A percentile compares a stretch with the other conserved stretches of the same genome.
These are phyloP conservation scores for Panurus biarmicus DNA, from an alignment of 2,113 vertebrate species.

Conservation along the genomic window DNA sequence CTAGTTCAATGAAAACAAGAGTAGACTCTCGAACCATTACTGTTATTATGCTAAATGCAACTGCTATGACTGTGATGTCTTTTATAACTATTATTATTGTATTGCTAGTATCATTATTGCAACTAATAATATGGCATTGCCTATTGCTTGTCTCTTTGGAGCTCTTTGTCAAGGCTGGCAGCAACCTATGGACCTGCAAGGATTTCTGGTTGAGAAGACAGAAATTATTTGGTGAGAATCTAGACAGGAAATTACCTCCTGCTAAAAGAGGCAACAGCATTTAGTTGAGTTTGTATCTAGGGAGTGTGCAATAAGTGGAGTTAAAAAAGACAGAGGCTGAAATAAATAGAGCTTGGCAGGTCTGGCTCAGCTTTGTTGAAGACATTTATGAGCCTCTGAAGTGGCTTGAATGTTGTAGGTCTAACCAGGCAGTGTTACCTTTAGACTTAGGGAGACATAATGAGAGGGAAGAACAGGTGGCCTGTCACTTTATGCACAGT, in stretches of 20 bases:
- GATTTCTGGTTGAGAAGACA: background rate
- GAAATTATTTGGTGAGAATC: background rate
- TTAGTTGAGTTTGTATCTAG: conserved; percentile 11
- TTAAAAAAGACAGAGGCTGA: background rate
- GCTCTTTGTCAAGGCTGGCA: background rate
- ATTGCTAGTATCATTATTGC: background rate
- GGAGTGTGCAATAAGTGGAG: conserved; percentile 13
- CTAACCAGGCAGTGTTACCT: background rate
- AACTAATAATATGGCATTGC: background rate
- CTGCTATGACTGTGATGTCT: background rate
- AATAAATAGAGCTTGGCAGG: conserved; percentile 9
- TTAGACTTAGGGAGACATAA: background rate
- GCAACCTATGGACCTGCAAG: background rate
- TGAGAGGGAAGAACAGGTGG: conserved; percentile 49
- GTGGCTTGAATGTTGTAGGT: background rate
- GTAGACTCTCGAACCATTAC: background rate
- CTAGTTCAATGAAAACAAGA: background rate
- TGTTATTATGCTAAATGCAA: background rate
- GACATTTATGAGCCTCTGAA: background rate
- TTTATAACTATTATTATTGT: background rate
- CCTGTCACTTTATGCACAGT: background rate
- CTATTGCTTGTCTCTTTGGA: background rate
- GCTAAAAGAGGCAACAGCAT: background rate
- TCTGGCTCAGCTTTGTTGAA: background rate
- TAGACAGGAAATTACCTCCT: conserved; percentile 20